Evolutionary conservation across 1,140 invertebrate species (phyloP).

Genomic region (Babylonia areolata): DNA sequence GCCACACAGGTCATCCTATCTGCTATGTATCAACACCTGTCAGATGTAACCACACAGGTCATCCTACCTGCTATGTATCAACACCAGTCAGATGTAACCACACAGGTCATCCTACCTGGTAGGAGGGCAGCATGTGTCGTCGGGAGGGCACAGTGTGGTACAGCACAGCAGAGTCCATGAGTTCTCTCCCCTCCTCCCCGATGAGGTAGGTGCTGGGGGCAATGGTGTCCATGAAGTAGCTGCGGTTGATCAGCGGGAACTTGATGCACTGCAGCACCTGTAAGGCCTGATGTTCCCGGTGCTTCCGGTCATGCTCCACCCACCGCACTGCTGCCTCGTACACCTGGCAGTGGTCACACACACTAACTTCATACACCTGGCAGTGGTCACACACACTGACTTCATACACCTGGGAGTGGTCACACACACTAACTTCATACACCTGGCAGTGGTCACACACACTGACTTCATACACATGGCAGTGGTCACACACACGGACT

Average conservation of each 20-base stretch:
- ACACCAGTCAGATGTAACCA: no score
- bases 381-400: no score
- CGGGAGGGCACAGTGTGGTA: slow-evolving; percentile 68
- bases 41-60: no score
- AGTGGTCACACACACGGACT: no score
- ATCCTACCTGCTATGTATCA: no score
- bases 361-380: not conserved
- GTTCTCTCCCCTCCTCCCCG: slow-evolving; percentile 62
- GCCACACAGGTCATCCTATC: no score
- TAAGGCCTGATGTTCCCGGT: slow-evolving; percentile 50
- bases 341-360: slow-evolving; percentile 48
- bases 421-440: no score
- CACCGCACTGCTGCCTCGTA: slow-evolving; percentile 66
- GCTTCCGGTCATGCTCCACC: slow-evolving; percentile 62
- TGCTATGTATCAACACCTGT: no score
- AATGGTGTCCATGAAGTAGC: slow-evolving; percentile 66
- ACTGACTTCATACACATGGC: no score
- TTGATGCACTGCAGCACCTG: slow-evolving; percentile 68
- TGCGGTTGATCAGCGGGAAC: slow-evolving; percentile 65
- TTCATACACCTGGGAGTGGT: no score
- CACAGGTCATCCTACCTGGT: slow-evolving; percentile 48
- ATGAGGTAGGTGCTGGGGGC: slow-evolving; percentile 57
- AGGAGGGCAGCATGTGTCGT: slow-evolving; percentile 63
- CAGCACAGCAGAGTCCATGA: slow-evolving; percentile 65
- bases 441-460: slow-evolving; percentile 48